Conservation (phyloP, 2,113 vertebrate genomes). For the Toxotes jaculatrix region DNA sequence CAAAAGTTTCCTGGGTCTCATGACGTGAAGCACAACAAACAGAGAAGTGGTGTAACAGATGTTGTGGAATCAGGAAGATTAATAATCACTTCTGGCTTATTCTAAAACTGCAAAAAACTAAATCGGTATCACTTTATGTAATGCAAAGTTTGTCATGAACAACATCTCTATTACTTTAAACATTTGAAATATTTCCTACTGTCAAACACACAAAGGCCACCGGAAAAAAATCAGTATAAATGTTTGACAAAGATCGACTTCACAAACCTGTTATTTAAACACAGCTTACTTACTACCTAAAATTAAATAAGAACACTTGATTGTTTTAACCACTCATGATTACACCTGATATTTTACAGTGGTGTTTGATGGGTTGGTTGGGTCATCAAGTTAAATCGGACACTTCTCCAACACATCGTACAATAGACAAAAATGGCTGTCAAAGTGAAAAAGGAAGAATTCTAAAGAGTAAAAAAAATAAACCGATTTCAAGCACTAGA, state of each 20-base stretch:
- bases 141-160: conserved; percentile 35
- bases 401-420: neutral
- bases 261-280: conserved; percentile 25
- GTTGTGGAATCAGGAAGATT: conserved; percentile 24
- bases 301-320: conserved; percentile 49
- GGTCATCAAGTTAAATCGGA: conserved; percentile 11
- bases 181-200: conserved; percentile 10
- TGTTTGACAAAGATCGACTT: conserved; percentile 16
- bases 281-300: conserved; percentile 21
- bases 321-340: conserved; percentile 21
- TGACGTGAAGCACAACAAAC: conserved; percentile 42
- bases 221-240: conserved; percentile 14
- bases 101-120: conserved; percentile 35
- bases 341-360: conserved; percentile 19
- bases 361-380: neutral
- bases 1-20: conserved; percentile 55
- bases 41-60: conserved; percentile 2
- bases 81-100: conserved; percentile 27
- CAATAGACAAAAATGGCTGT: neutral
- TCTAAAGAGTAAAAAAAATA: conserved; percentile 33
- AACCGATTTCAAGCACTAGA: conserved; percentile 7
- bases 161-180: conserved; percentile 27
- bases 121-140: conserved; percentile 41
- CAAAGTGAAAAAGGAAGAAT: conserved; percentile 17
- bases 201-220: conserved; percentile 22